Base-by-base conservation (phyloP, 30 jellyfish, hydroid and myxozoan species). In the Hydractinia echinata region DNA sequence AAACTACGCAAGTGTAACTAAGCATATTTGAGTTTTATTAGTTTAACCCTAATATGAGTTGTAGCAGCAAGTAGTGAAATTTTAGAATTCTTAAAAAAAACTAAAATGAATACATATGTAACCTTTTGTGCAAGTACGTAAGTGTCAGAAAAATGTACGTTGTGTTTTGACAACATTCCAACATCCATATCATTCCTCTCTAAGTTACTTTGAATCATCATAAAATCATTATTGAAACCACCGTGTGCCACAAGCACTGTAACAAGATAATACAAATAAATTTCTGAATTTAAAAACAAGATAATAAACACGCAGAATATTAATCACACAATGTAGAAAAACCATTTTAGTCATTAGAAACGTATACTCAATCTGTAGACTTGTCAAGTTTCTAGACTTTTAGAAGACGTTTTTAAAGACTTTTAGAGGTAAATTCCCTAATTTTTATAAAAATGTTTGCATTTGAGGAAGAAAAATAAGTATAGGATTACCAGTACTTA, bases 161-260 rank as follows among this genome's bases (percentile, higher is more conserved):
- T 4, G 4, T 64, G 19, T 52, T 71, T 54, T 20, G 55, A 20
- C n/a, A 71, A 15, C 39, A 71, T 52, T 15, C 5, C 81, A 15
- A 71, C 18, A 15, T 52, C 53, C 68, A 71, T 71, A 2, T 71
- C 81, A 15, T 71, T 30, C n/a, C 81, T 30, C 39, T 20, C 67
- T 9, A 71, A 20, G 61, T 71, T 71, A 50, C 81, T 71, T 50
- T 71, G 81, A 20, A 71, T 20, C 81, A 71, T 71, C 81, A 71
- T 71, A 15, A 71, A 71, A 71, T 71, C 81, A 52, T 71, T 71
- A 52, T 71, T 60, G 51, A 71, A 71, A 5, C 81, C 81, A 9
- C 81, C 67, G 51, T 71, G 81, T 7, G 81, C 81, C 15, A 71
- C 81, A 54, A 71, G 51, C 68, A 71, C 81, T 71, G 66, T 71